Evolutionary conservation across 2,113 vertebrate species (phyloP).

Genomic region (Elgaria multicarinata): DNA sequence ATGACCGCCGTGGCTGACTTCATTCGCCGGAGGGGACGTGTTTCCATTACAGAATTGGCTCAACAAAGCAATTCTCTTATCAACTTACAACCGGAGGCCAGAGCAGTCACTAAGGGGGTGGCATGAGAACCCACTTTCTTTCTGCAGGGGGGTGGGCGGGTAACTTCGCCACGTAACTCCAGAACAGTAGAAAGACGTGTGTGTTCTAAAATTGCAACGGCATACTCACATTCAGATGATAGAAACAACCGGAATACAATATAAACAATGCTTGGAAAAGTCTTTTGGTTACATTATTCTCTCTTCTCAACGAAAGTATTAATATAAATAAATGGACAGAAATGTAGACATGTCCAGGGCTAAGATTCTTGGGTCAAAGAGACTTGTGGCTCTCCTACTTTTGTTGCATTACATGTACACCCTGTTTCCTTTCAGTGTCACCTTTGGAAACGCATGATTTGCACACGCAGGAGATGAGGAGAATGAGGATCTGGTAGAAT

Average conservation of each 20-base stretch:
- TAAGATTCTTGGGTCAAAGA: background rate
- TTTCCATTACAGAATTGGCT: constrained; percentile 92
- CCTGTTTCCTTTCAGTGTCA: background rate
- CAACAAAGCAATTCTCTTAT: constrained; percentile 94
- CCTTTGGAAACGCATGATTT: background rate
- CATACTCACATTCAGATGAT: background rate
- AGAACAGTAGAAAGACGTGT: background rate
- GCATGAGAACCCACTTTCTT: constrained; percentile 5
- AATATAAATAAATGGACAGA: background rate
- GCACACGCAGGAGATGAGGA: background rate
- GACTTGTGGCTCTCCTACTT: background rate
- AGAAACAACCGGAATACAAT: background rate
- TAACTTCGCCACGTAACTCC: fast-evolving
- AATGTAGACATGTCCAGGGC: background rate
- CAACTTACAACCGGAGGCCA: constrained; percentile 82
- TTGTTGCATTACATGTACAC: background rate
- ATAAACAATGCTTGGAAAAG: background rate
- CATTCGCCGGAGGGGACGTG: constrained; percentile 88
- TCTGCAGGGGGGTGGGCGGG: background rate
- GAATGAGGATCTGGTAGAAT: background rate
- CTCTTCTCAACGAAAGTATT: background rate
- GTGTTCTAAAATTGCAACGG: background rate
- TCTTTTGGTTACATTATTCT: background rate
- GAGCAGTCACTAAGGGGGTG: constrained; percentile 43
- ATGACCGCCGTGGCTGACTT: constrained; percentile 89